Conservation (phyloP, 1,140 invertebrate species). For the Euglossa dilemma region DNA sequence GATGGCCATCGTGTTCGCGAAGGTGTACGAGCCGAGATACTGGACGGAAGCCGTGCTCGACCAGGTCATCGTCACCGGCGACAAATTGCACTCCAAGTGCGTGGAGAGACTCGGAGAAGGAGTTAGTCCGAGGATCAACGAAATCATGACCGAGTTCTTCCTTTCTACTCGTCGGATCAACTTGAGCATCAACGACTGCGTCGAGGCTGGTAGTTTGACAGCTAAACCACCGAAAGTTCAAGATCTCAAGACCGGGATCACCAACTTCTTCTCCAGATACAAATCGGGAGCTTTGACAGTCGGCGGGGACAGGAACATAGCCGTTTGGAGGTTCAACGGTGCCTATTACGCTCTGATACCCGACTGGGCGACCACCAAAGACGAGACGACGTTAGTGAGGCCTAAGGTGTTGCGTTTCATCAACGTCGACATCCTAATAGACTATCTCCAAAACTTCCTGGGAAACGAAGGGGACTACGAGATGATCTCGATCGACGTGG, state of each 20-base stretch:
- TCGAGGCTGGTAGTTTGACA: constrained; percentile 69
- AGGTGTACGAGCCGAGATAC: constrained; percentile 72
- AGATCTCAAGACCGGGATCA: constrained; percentile 64
- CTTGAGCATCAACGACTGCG: constrained; percentile 74
- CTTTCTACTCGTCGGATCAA: constrained; percentile 72
- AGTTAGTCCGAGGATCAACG: constrained; percentile 56
- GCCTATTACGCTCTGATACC: constrained; percentile 73
- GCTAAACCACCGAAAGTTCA: constrained; percentile 62
- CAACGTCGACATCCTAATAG: constrained; percentile 44
- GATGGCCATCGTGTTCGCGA: constrained; percentile 75
- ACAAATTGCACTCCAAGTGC: constrained; percentile 73
- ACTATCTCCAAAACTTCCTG: constrained; percentile 53
- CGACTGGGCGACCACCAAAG: background rate
- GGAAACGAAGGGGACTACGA: constrained; percentile 71
- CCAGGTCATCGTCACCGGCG: constrained; percentile 73
- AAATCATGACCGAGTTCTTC: constrained; percentile 76
- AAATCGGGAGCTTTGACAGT: constrained; percentile 70
- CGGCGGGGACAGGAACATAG: constrained; percentile 49
- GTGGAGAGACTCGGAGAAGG: constrained; percentile 56
- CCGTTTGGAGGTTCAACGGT: constrained; percentile 68
- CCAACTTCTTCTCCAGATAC: constrained; percentile 69
- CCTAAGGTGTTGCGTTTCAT: constrained; percentile 65
- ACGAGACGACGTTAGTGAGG: background rate
- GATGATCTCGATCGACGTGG: constrained; percentile 71
- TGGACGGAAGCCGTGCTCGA: constrained; percentile 71